Conservation (phyloP, 2,888 invertebrate genomes). For the Acanthopleura granulata region DNA sequence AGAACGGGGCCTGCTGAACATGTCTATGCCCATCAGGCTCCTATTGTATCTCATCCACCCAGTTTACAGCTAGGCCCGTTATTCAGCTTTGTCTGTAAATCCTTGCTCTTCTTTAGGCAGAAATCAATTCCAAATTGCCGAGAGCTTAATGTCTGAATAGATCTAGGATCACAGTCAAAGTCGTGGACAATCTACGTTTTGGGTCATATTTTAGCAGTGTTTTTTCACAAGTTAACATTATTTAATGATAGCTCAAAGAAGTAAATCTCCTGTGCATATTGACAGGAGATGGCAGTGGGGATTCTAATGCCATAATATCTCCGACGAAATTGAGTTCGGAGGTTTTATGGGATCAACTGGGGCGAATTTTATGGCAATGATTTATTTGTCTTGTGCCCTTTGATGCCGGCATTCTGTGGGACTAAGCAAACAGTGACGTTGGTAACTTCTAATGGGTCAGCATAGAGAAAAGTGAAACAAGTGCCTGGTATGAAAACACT, state of each 20-base stretch:
- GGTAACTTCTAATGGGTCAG: no score
- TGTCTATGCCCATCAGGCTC: no score
- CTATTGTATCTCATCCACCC: no score
- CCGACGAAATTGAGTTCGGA: background rate
- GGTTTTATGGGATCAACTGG: background rate
- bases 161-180: background rate
- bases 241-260: background rate
- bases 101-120: background rate
- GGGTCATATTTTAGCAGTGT: background rate
- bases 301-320: constrained; percentile 1
- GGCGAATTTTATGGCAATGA: background rate
- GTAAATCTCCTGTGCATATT: no score
- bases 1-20: no score
- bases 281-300: background rate
- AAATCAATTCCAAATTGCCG: constrained; percentile 16
- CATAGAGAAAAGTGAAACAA: no score
- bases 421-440: no score
- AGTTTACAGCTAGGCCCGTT: no score
- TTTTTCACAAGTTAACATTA: constrained; percentile 1
- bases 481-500: no score
- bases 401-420: background rate
- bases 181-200: background rate
- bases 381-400: constrained; percentile 1
- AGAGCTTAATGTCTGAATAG: background rate
- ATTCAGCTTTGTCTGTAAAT: background rate